phyloP scores from a whole-genome alignment of 1,140 invertebrate genomes.

The Nylanderia fulva region DNA sequence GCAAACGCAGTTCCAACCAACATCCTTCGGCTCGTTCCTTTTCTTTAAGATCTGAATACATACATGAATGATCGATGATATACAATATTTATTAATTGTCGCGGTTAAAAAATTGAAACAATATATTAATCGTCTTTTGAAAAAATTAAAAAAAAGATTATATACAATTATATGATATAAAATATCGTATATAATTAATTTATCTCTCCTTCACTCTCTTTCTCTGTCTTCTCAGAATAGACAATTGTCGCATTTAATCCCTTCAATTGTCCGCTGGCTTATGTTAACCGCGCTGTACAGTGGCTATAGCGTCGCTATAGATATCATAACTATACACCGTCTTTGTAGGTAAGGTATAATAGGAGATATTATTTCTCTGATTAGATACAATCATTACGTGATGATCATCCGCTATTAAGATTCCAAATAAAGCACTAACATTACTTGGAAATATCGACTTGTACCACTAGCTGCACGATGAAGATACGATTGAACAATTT shows the following conservation, averaged over 20 bases:
- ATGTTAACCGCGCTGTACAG: not conserved
- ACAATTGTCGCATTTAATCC: constrained; percentile 11
- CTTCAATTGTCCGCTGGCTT: not conserved
- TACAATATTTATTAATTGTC: no score
- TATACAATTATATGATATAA: no score
- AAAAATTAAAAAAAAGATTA: not conserved
- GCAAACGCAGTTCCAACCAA: not conserved
- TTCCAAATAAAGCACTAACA: constrained; percentile 10
- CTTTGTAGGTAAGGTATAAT: constrained; percentile 1
- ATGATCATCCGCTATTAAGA: not conserved
- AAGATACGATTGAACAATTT: constrained; percentile 30
- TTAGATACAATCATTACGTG: constrained; percentile 15
- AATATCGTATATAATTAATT: no score
- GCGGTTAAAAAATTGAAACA: not conserved
- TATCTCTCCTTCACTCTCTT: no score
- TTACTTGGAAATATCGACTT: constrained; percentile 6
- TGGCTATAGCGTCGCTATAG: constrained; percentile 23
- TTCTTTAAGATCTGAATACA: not conserved
- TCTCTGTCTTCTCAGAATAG: no score
- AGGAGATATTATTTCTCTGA: constrained; percentile 27
- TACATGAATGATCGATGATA: not conserved
- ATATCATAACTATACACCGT: not conserved
- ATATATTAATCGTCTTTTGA: not conserved
- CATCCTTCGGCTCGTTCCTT: not conserved
- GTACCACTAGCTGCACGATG: not conserved